A percentile compares a stretch with the other conserved stretches of the same genome.
These are phyloP conservation scores for Mimas tiliae DNA, from an alignment of 2,888 invertebrate genomes.

Conservation along the genomic window DNA sequence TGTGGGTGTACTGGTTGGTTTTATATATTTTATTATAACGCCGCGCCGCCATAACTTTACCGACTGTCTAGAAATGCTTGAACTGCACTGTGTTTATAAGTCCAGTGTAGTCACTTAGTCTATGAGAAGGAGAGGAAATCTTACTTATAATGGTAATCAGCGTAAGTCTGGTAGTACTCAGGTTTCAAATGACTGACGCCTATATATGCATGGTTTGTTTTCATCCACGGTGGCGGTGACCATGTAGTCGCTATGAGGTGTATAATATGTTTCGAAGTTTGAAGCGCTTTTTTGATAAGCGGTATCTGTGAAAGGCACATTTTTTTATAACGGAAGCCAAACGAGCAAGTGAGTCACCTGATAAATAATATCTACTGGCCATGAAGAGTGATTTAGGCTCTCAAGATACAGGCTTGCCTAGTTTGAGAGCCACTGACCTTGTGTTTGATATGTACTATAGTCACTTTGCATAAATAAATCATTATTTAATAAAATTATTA, in stretches of 20 bases:
- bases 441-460: too few relatives aligned
- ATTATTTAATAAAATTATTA: too few relatives aligned
- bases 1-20: too few relatives aligned
- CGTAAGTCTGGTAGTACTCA: conserved; percentile 90
- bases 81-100: background rate
- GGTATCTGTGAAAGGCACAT: conserved; percentile 67
- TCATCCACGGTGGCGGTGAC: conserved; percentile 89
- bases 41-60: background rate
- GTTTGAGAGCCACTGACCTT: too few relatives aligned
- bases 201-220: conserved; percentile 76
- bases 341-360: too few relatives aligned
- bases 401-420: too few relatives aligned
- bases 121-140: too few relatives aligned
- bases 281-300: conserved; percentile 65
- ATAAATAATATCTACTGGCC: too few relatives aligned
- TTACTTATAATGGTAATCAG: conserved; percentile 89
- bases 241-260: conserved; percentile 82
- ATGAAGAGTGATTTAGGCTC: too few relatives aligned
- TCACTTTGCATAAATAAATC: too few relatives aligned
- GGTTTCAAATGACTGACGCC: conserved; percentile 76
- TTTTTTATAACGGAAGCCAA: too few relatives aligned
- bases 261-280: conserved; percentile 56
- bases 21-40: background rate
- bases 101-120: too few relatives aligned
- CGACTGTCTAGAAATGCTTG: background rate